Conservation (phyloP, 2,888 invertebrate genomes). For the Coleophora deauratella region DNA sequence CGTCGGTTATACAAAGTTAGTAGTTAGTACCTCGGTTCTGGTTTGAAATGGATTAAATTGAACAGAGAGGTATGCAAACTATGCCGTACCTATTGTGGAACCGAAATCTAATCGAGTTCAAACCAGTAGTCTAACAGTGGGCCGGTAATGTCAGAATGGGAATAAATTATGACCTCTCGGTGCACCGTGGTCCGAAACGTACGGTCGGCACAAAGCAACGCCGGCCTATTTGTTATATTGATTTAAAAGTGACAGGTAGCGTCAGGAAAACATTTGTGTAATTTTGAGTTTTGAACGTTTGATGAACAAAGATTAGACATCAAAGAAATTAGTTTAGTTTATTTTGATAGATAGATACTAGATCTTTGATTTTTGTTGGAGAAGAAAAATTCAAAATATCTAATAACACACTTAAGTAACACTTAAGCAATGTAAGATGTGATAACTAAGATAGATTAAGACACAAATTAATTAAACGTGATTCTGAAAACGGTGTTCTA, state of each 20-base stretch:
- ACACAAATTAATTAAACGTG: no score
- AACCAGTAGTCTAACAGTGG: constrained; percentile 17
- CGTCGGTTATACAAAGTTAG: no score
- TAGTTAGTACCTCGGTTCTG: no score
- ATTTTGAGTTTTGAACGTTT: background rate
- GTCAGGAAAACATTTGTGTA: constrained; percentile 23
- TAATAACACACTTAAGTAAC: no score
- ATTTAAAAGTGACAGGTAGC: constrained; percentile 46
- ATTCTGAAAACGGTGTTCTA: no score
- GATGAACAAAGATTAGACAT: no score
- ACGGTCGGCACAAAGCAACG: constrained; percentile 44
- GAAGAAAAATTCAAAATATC: no score
- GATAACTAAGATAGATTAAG: no score
- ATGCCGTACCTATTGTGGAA: background rate
- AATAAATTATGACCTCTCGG: constrained; percentile 51
- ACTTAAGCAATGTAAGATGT: no score
- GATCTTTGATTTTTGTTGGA: no score
- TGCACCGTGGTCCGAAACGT: constrained; percentile 30
- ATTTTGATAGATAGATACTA: no score
- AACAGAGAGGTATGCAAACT: background rate
- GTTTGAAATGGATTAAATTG: constrained; percentile 9
- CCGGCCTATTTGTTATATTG: constrained; percentile 54
- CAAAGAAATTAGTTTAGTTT: no score
- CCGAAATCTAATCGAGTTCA: background rate
- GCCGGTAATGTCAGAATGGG: constrained; percentile 42